Base-by-base conservation (phyloP, 2,888 invertebrate species). In the Pilophorus perplexus region DNA sequence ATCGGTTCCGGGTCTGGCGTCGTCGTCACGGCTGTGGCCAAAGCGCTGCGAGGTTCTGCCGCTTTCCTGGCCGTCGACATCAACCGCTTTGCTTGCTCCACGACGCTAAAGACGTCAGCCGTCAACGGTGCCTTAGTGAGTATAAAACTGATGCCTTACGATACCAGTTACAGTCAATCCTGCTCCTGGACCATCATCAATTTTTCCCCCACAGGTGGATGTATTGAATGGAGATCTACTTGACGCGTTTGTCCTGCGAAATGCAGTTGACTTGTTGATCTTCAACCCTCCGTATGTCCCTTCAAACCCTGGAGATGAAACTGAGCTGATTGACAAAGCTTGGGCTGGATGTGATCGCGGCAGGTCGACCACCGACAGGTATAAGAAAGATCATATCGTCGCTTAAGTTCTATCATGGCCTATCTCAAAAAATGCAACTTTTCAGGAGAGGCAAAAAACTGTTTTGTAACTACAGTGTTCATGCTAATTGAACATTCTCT, bases 281-380 rank as follows among this genome's bases (percentile, higher is more conserved):
- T 99, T 97, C 75, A 99, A 99, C 82, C 98, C 99, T 1, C 99
- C 99, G 0, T 99, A 99, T 80, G 98, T 99, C 40, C 89, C 92
- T 0, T 96, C 96, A 0, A 84, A 86, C 6, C 79, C 84, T 46
- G 79, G 82, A 14, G 95, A 96, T 79, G 83, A 90, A 60, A 48
- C 33, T 66, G 77, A 73, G 60, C 79, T 82, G 66, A 80, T 87
- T 59, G 79, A 80, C 59, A 83, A 84, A 60, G 82, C 87, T 60
- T 93, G 91, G 90, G 90, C 91, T 1, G 92, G 93, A 0, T 64
- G 74, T 0, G 80, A 84, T 71, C 22, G 22, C 37, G 70, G 64
- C 4, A 22, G 67, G 27, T 55, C 25, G 1, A 64, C 60, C 2
- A 64, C 50, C 20, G 64, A 69, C 27, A 64, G 67, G 66, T 59